Evolutionary conservation across 2,888 invertebrate species (phyloP).

Genomic region (Gisinianus flammeolus): DNA sequence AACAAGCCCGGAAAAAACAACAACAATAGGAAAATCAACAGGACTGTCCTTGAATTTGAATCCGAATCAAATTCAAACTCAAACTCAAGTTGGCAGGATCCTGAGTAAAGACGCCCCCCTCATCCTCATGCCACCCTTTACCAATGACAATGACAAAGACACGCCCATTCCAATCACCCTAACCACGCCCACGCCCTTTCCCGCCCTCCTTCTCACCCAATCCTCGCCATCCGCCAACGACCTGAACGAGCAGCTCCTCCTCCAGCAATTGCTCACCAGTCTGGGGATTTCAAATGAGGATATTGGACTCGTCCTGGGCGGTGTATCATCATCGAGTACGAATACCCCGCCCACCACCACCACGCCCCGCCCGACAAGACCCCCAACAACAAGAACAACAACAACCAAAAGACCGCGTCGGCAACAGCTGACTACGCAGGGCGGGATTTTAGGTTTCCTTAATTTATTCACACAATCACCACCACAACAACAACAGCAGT

Average conservation of each 20-base stretch:
- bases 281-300: not conserved
- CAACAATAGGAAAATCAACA: not conserved
- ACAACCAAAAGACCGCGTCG: not conserved
- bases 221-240: not conserved
- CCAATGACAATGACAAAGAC: slow-evolving; percentile 3
- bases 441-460: slow-evolving; percentile 18
- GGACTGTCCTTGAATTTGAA: not conserved
- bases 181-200: not conserved
- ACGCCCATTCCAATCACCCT: not conserved
- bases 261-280: slow-evolving; percentile 31
- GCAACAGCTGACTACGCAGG: not conserved
- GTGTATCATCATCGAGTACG: too few species aligned
- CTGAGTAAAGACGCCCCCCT: slow-evolving; percentile 32
- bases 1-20: slow-evolving; percentile 10
- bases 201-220: not conserved
- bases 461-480: slow-evolving; percentile 24
- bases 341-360: not conserved
- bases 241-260: slow-evolving; percentile 10
- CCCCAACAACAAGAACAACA: not conserved
- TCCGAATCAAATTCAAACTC: not conserved
- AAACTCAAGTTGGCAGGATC: not conserved
- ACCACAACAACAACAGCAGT: not conserved
- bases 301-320: not conserved
- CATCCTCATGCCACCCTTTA: slow-evolving; percentile 36
- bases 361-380: not conserved